Evolutionary conservation across 1,140 invertebrate species (phyloP).

Genomic region (Drosophila sproati): DNA sequence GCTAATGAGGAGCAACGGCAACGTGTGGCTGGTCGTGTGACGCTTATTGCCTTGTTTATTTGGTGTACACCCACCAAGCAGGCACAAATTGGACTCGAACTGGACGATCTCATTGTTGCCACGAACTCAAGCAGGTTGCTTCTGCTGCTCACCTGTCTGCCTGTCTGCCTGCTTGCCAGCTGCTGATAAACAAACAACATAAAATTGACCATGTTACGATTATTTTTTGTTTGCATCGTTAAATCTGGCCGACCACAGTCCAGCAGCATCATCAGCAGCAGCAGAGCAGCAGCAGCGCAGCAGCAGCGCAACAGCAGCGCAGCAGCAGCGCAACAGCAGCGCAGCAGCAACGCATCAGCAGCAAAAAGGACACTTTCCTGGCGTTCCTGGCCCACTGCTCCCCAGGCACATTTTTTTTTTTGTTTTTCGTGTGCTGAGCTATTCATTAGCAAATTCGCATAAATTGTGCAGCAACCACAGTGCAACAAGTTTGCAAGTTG

Average conservation of each 20-base stretch:
- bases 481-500: conserved; percentile 10
- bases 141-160: conserved; percentile 23
- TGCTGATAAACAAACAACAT: conserved; percentile 61
- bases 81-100: conserved; percentile 48
- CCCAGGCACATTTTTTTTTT: too few species aligned
- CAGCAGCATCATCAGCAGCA: not conserved
- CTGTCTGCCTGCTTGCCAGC: conserved; percentile 23
- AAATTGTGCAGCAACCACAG: conserved; percentile 57
- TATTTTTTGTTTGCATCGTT: conserved; percentile 71
- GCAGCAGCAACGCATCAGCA: too few species aligned
- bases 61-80: conserved; percentile 7
- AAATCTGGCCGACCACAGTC: conserved; percentile 39
- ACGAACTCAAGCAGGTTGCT: not conserved
- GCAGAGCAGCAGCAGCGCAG: too few species aligned
- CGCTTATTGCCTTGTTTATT: conserved; percentile 78
- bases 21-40: conserved; percentile 43
- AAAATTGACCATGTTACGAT: conserved; percentile 65
- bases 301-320: not conserved
- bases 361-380: too few species aligned
- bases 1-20: conserved; percentile 70
- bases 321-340: not conserved
- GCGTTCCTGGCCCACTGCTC: too few species aligned
- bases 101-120: too few species aligned
- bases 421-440: not conserved
- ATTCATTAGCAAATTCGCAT: conserved; percentile 69